Conservation (phyloP, 2,888 invertebrate genomes). For the Lypha dubia region DNA sequence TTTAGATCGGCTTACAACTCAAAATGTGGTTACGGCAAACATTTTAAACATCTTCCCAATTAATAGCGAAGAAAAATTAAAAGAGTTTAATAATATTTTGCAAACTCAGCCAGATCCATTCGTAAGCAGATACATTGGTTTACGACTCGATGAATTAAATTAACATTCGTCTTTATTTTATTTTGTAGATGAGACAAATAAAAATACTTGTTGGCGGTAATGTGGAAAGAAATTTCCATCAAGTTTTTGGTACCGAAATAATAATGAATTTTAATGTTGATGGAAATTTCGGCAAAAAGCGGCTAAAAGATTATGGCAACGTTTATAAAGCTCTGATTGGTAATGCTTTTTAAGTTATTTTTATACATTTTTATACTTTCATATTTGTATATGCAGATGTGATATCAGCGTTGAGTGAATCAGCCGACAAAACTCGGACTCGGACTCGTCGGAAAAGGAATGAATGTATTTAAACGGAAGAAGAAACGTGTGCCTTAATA, state of each 20-base stretch:
- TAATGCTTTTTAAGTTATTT: constrained; percentile 2
- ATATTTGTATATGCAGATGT: constrained; percentile 32
- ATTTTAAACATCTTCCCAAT: constrained; percentile 30
- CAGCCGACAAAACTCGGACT: constrained; percentile 29
- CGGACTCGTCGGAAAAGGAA: constrained; percentile 12
- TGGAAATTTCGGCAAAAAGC: constrained; percentile 39
- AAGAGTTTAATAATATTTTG: constrained; percentile 35
- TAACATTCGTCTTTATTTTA: neutral
- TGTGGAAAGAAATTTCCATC: constrained; percentile 39
- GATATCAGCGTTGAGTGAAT: constrained; percentile 34
- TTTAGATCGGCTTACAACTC: constrained; percentile 19
- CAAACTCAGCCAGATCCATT: constrained; percentile 4
- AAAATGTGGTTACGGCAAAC: constrained; percentile 23
- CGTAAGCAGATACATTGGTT: constrained; percentile 12
- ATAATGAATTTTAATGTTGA: constrained; percentile 53
- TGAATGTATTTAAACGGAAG: neutral
- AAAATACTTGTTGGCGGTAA: constrained; percentile 42
- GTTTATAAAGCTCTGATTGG: constrained; percentile 6
- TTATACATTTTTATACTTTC: too few species aligned
- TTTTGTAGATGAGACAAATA: constrained; percentile 47
- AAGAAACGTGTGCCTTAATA: too few species aligned
- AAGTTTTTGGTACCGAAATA: constrained; percentile 23
- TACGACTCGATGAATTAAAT: neutral
- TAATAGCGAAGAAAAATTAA: constrained; percentile 43
- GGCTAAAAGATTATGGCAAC: constrained; percentile 34